These are phyloP conservation scores for Sipha flava DNA, from an alignment of 1,140 invertebrate genomes.

Conservation along the genomic window DNA sequence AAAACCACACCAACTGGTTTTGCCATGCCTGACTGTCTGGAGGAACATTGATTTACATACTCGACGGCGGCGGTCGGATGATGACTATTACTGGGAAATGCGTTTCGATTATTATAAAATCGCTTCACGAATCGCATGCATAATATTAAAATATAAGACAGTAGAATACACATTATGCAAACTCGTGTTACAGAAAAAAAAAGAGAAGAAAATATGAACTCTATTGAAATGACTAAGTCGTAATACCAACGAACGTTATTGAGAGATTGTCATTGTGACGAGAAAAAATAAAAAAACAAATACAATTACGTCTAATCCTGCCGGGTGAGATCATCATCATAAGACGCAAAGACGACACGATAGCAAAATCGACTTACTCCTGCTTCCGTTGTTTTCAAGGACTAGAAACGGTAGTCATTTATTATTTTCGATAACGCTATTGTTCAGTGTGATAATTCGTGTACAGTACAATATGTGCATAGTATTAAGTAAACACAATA, in stretches of 20 bases:
- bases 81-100: neutral
- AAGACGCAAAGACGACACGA: neutral
- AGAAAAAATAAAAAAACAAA: neutral
- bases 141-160: neutral
- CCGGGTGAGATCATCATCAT: neutral
- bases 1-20: neutral
- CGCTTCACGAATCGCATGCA: neutral
- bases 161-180: neutral
- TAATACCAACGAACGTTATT: neutral
- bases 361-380: neutral
- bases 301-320: neutral
- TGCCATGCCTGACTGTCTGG: neutral
- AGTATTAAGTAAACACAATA: neutral
- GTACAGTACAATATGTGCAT: neutral
- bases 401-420: neutral
- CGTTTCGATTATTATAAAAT: constrained; percentile 4
- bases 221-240: neutral
- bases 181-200: neutral
- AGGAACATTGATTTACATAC: constrained; percentile 1
- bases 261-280: neutral
- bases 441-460: neutral
- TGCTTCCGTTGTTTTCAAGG: neutral
- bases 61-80: neutral
- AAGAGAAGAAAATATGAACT: neutral
- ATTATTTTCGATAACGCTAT: constrained; percentile 16